Evolutionary conservation across 2,797 vertebrate genomes (phyloP).

Genomic region (Odontamblyopus rebecca): DNA sequence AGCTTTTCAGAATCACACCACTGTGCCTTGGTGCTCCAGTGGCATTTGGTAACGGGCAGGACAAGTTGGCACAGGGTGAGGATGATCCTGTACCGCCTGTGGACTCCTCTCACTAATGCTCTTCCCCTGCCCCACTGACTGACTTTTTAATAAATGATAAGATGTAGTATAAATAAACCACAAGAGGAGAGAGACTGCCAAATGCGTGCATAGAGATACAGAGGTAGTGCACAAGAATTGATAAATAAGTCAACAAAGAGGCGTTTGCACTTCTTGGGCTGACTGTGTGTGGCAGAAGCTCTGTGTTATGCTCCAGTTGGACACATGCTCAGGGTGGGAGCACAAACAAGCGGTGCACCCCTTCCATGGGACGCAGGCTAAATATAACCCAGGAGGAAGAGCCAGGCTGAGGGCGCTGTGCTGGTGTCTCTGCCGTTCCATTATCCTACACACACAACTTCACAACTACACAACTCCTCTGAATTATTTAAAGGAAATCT

Average conservation of each 20-base stretch:
- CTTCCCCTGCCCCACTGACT: slow-evolving; percentile 82
- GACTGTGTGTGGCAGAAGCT: slow-evolving; percentile 46
- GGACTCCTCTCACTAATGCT: slow-evolving; percentile 70
- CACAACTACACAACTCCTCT: background rate
- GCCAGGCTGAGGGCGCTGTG: slow-evolving; percentile 16
- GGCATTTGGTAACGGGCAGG: slow-evolving; percentile 63
- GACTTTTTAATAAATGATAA: slow-evolving; percentile 87
- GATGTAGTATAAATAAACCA: slow-evolving; percentile 82
- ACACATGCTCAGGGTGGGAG: slow-evolving; percentile 33
- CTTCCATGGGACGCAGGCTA: slow-evolving; percentile 23
- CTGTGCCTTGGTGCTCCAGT: slow-evolving; percentile 58
- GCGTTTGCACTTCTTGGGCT: slow-evolving; percentile 71
- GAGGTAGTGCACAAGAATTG: slow-evolving; percentile 74
- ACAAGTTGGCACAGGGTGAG: slow-evolving; percentile 73
- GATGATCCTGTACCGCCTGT: slow-evolving; percentile 75
- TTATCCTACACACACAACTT: background rate
- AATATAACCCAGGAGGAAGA: slow-evolving; percentile 42
- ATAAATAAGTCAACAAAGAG: slow-evolving; percentile 81
- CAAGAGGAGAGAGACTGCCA: slow-evolving; percentile 74
- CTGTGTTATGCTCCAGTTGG: slow-evolving; percentile 38
- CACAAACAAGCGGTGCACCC: slow-evolving; percentile 33
- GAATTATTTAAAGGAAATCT: slow-evolving; percentile 1
- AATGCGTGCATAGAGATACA: slow-evolving; percentile 73
- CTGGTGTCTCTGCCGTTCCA: slow-evolving; percentile 3
- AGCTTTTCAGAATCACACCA: background rate